Base-by-base conservation (phyloP, 2,888 invertebrate species). In the Cerastoderma edule region DNA sequence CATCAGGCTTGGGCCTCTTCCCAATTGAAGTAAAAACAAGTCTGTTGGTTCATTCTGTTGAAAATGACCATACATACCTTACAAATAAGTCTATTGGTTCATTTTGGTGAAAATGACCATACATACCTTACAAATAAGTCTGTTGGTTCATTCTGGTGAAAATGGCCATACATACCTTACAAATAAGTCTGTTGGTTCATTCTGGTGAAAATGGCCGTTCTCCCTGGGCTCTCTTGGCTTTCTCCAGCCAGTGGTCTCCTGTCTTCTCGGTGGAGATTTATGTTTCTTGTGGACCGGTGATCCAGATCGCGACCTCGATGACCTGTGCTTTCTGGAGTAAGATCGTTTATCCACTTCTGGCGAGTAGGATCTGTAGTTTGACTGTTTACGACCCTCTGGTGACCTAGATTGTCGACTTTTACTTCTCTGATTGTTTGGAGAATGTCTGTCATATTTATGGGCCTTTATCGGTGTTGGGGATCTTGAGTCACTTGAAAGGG, bases 121-220 rank as follows among this genome's bases (percentile, higher is more conserved):
- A n/a, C n/a, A n/a, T n/a, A n/a, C n/a, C n/a, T 44, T 35, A 72
- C 50, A 71, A 77, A 77, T 3, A 80, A 56, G 44, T 75, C 75
- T 54, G 68, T 53, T 13, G 63, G 50, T 19, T 72, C 67, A 35
- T 50, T 66, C 44, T 68, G 39, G 22, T 65, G 39, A 24, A 63
- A 60, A 22, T 57, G 28, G 13, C 69, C 73, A 67, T 72, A 10
- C 63, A 22, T 67, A 80, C 80, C 80, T 80, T 35, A 72, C 50
- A 71, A 77, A 77, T 3, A 80, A 56, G 44, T 75, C 75, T 54
- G 68, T 53, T 13, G 63, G 50, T 19, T 72, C 67, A 35, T 50
- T 66, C 44, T 68, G 39, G 22, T 65, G 39, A 24, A 63, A 60
- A 22, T 57, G 28, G 13, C 69, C 73, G 64, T 72, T 67, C 33